Percentiles rank a stretch among this genome's conserved stretches.
Evolutionary conservation across 2,888 invertebrate species (phyloP).

Genomic region (Pseudococcus jackbeardsleyi): DNA sequence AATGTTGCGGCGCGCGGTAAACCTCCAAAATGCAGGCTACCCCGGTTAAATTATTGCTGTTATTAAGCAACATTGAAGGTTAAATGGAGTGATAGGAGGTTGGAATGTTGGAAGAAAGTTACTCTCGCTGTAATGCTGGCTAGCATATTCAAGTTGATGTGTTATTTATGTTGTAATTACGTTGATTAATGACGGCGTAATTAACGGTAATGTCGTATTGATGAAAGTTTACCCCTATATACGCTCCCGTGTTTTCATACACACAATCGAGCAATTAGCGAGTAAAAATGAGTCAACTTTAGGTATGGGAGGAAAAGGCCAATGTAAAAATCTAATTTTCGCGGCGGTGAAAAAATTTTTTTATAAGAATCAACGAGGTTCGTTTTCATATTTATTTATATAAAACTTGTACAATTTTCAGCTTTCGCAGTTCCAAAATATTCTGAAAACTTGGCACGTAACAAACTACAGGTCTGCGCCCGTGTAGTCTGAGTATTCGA

Average conservation of each 20-base stretch:
- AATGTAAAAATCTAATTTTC: not conserved
- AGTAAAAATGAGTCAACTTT: not conserved
- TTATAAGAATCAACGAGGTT: not conserved
- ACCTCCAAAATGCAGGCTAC: conserved; percentile 43
- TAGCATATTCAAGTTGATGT: conserved; percentile 45
- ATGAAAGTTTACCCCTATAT: conserved; percentile 46
- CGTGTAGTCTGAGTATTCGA: conserved; percentile 24
- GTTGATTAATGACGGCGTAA: conserved; percentile 48
- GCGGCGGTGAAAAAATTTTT: not conserved
- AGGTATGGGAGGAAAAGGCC: no score
- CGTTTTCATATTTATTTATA: conserved; percentile 4
- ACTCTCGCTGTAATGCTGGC: not conserved
- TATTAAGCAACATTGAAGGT: conserved; percentile 40
- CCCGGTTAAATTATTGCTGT: conserved; percentile 46
- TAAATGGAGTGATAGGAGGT: conserved; percentile 47
- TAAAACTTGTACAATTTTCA: not conserved
- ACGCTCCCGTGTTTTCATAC: not conserved
- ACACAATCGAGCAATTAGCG: conserved; percentile 27
- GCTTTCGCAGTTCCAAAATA: not conserved
- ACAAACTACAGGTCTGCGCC: conserved; percentile 9
- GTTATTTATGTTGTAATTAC: conserved; percentile 53
- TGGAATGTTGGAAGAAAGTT: conserved; percentile 50
- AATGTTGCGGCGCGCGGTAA: conserved; percentile 45
- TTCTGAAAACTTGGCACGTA: conserved; percentile 43
- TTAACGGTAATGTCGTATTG: conserved; percentile 26